Conservation (phyloP, 92 coral and sea anemone genomes). For the Heteractis magnifica region DNA sequence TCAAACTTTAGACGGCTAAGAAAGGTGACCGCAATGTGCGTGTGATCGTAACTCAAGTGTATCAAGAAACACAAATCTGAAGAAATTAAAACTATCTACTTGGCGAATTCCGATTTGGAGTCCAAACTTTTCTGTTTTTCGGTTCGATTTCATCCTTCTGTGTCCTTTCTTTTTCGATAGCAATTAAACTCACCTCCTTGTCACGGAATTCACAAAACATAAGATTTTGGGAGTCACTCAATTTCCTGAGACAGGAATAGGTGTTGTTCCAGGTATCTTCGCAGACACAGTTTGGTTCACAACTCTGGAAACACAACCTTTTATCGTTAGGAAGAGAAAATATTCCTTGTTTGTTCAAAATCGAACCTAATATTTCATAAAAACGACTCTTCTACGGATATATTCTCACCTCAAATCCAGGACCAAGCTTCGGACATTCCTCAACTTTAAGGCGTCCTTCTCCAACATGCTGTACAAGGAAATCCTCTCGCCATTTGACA, state of each 20-base stretch:
- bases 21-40: too few species aligned
- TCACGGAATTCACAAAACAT: conserved; percentile 82
- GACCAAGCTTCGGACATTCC: conserved; percentile 69
- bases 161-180: too few species aligned
- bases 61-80: too few species aligned
- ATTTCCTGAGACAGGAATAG: conserved; percentile 74
- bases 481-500: conserved; percentile 68
- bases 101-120: too few species aligned
- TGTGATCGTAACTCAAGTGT: too few species aligned
- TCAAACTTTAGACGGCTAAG: too few species aligned
- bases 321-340: too few species aligned
- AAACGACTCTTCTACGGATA: too few species aligned
- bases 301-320: conserved; percentile 43
- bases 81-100: too few species aligned
- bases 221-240: conserved; percentile 41
- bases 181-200: conserved; percentile 50
- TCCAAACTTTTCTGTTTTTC: too few species aligned
- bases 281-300: conserved; percentile 79
- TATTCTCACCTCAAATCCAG: conserved; percentile 68
- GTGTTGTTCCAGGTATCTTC: conserved; percentile 89
- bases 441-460: conserved; percentile 50
- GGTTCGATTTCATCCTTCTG: too few species aligned
- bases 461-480: conserved; percentile 68
- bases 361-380: background rate
- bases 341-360: background rate